phyloP scores from a whole-genome alignment of 2,113 vertebrate genomes.

The Sisor rabdophorus region DNA sequence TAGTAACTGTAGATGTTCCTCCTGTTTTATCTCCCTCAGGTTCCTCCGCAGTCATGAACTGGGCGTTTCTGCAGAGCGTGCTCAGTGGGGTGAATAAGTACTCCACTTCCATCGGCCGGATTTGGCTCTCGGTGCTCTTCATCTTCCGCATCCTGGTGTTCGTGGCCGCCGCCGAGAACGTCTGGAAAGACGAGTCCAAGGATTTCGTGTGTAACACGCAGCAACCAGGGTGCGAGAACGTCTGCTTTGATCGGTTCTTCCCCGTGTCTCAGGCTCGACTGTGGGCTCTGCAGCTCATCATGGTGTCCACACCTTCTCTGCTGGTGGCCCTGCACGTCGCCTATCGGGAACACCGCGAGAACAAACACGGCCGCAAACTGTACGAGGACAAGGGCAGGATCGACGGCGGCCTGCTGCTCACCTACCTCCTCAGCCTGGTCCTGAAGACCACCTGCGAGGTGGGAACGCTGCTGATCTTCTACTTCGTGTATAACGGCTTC shows the following conservation, averaged over 20 bases:
- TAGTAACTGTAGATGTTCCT: no score
- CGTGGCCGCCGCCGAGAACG: constrained; percentile 76
- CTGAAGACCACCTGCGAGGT: constrained; percentile 78
- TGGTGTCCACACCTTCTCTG: constrained; percentile 83
- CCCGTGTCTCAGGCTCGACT: constrained; percentile 82
- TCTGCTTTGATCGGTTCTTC: constrained; percentile 86
- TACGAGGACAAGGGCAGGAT: constrained; percentile 68
- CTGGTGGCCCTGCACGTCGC: constrained; percentile 82
- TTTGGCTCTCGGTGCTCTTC: constrained; percentile 82
- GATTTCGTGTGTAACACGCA: constrained; percentile 81
- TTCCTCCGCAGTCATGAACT: constrained; percentile 72
- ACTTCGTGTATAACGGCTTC: constrained; percentile 80
- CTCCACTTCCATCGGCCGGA: constrained; percentile 77
- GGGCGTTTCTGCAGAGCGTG: constrained; percentile 75
- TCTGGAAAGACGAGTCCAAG: constrained; percentile 82
- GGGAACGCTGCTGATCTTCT: constrained; percentile 77
- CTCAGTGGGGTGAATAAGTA: constrained; percentile 84
- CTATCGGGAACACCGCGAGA: constrained; percentile 76
- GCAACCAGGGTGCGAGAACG: constrained; percentile 85
- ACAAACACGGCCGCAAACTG: constrained; percentile 63
- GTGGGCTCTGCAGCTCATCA: constrained; percentile 86
- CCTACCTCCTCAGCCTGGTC: constrained; percentile 77
- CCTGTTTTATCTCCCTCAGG: no score
- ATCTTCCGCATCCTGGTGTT: constrained; percentile 82
- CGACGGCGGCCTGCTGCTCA: constrained; percentile 78